These are phyloP conservation scores for Barnardius zonarius DNA, from an alignment of 2,113 vertebrate genomes.

Conservation along the genomic window DNA sequence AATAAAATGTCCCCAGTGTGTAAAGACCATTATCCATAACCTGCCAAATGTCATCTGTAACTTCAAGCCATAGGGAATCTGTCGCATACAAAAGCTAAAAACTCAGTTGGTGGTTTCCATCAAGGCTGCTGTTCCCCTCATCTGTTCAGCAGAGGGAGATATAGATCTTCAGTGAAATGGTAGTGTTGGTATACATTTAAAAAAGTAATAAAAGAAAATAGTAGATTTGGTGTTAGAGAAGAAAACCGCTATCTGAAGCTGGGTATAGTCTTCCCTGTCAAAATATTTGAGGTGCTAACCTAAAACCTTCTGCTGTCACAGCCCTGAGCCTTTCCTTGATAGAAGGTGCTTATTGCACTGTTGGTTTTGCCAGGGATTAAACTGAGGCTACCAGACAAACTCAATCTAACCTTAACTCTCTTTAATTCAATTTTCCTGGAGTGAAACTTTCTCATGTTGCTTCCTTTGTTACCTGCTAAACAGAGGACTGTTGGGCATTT, in stretches of 20 bases:
- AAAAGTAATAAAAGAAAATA: neutral
- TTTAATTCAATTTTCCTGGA: neutral
- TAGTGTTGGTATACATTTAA: neutral
- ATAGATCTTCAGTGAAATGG: conserved; percentile 41
- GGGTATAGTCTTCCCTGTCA: neutral
- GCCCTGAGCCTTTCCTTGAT: neutral
- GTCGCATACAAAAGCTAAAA: conserved; percentile 36
- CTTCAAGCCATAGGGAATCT: conserved; percentile 43
- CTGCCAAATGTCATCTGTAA: conserved; percentile 59
- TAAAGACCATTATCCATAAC: conserved; percentile 59
- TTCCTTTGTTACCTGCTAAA: neutral
- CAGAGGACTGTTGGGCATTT: neutral
- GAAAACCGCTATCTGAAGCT: neutral
- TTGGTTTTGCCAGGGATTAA: neutral
- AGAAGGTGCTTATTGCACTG: neutral
- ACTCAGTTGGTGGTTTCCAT: conserved; percentile 1
- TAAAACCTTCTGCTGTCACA: neutral
- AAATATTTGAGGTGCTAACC: neutral
- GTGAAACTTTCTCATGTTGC: neutral
- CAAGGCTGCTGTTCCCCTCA: conserved; percentile 27
- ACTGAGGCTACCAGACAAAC: neutral
- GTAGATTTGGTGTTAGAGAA: neutral
- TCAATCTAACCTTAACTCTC: neutral
- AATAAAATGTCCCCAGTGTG: conserved; percentile 26
- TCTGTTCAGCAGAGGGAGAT: conserved; percentile 62